Percentiles rank a stretch among this genome's conserved stretches.
Evolutionary conservation across 2,797 vertebrate genomes (phyloP).

Genomic region (Dipus sagitta): DNA sequence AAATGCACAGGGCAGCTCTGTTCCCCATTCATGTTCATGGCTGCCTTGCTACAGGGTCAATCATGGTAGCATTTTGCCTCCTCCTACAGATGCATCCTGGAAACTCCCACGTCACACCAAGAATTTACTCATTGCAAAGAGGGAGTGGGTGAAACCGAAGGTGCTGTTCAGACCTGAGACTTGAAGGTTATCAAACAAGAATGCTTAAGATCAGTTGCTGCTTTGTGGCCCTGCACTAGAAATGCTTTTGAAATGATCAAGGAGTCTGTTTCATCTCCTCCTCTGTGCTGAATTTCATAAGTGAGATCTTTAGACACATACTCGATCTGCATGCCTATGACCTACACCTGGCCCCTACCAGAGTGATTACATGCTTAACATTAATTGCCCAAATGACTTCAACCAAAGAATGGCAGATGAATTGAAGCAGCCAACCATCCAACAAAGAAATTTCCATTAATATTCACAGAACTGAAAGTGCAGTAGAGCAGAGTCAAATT

Average conservation of each 20-base stretch:
- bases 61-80: neutral
- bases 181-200: neutral
- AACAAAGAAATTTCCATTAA: slow-evolving; percentile 78
- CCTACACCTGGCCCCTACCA: slow-evolving; percentile 59
- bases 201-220: neutral
- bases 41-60: neutral
- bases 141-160: neutral
- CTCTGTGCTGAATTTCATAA: neutral
- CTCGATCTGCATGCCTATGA: neutral
- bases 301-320: neutral
- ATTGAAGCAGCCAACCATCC: slow-evolving; percentile 79
- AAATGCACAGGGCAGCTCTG: neutral
- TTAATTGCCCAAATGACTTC: slow-evolving; percentile 78
- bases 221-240: neutral
- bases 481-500: slow-evolving; percentile 66
- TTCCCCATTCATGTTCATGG: neutral
- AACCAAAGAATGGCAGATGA: slow-evolving; percentile 66
- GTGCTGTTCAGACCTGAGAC: neutral
- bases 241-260: neutral
- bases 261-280: neutral
- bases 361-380: slow-evolving; percentile 17
- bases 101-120: neutral
- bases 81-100: neutral
- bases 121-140: accelerated
- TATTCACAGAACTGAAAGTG: slow-evolving; percentile 70